A percentile compares a stretch with the other conserved stretches of the same genome.
These are phyloP conservation scores for Cheilosia vulpina DNA, from an alignment of 2,888 invertebrate genomes.

Conservation along the genomic window DNA sequence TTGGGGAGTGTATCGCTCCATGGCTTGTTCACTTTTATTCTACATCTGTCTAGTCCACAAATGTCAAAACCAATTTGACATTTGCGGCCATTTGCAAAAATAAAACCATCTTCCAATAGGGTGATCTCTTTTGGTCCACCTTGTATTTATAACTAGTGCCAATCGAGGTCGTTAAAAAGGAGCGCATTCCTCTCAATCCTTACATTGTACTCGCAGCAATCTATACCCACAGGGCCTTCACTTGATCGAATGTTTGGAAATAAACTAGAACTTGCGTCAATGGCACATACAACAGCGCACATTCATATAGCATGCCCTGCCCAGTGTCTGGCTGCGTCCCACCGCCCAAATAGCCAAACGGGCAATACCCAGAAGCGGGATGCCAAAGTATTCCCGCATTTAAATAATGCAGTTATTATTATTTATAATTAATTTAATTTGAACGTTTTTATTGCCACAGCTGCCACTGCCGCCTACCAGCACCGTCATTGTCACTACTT, in stretches of 20 bases:
- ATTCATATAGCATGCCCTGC: conserved; percentile 9
- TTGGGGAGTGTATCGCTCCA: too few relatives aligned
- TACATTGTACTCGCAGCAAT: too few relatives aligned
- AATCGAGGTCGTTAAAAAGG: too few relatives aligned
- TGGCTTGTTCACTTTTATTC: too few relatives aligned
- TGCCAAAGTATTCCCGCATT: conserved; percentile 15
- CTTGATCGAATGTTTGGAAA: background rate
- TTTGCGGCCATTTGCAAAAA: too few relatives aligned
- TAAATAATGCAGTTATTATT: conserved; percentile 51
- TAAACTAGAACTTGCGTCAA: conserved; percentile 15
- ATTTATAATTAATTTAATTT: conserved; percentile 51
- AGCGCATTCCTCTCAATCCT: too few relatives aligned
- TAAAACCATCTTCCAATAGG: too few relatives aligned
- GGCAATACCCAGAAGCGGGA: background rate
- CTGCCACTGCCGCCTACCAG: background rate
- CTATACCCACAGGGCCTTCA: too few relatives aligned
- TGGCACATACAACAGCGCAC: background rate
- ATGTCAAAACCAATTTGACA: too few relatives aligned
- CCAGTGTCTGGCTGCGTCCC: background rate
- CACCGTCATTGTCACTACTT: conserved; percentile 20
- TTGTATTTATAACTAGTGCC: too few relatives aligned
- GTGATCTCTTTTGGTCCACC: too few relatives aligned
- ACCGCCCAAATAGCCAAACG: background rate
- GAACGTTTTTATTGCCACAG: conserved; percentile 42
- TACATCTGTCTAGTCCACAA: too few relatives aligned